Evolutionary conservation across 1,140 invertebrate species (phyloP).

Genomic region (Phortica variegata): DNA sequence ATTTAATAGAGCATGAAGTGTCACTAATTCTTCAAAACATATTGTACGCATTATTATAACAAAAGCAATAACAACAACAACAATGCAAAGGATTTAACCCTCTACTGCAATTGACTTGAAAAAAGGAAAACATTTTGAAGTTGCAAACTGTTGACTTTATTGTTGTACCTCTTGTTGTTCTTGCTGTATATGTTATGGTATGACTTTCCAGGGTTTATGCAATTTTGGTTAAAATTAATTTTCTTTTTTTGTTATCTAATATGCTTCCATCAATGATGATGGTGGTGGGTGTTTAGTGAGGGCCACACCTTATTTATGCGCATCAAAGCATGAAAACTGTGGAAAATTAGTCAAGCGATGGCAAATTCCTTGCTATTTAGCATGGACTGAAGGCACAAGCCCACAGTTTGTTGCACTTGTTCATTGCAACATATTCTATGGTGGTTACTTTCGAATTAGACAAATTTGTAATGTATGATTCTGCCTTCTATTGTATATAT

Average conservation of each 20-base stretch:
- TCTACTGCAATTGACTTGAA: constrained; percentile 13
- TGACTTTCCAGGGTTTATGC: constrained; percentile 26
- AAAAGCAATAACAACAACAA: constrained; percentile 30
- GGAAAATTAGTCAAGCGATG: constrained; percentile 42
- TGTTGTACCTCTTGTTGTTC: too few relatives aligned
- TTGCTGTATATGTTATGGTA: too few relatives aligned
- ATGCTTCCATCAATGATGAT: constrained; percentile 10
- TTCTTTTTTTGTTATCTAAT: background rate
- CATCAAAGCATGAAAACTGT: constrained; percentile 25
- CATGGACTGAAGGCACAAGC: constrained; percentile 2
- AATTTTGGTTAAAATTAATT: constrained; percentile 31
- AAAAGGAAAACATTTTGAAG: constrained; percentile 15
- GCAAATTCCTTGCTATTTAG: constrained; percentile 52
- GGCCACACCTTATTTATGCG: too few relatives aligned
- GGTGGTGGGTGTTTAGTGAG: background rate
- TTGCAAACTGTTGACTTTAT: too few relatives aligned
- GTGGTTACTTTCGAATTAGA: constrained; percentile 34
- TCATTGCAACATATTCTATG: constrained; percentile 6
- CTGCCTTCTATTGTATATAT: constrained; percentile 28
- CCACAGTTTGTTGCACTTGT: constrained; percentile 36
- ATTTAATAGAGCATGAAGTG: constrained; percentile 51
- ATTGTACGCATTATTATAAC: constrained; percentile 32
- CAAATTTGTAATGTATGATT: background rate
- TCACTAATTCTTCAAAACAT: constrained; percentile 55
- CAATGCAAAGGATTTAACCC: constrained; percentile 19